Evolutionary conservation across 1,140 invertebrate species (phyloP).

Genomic region (Temnothorax nylanderi): DNA sequence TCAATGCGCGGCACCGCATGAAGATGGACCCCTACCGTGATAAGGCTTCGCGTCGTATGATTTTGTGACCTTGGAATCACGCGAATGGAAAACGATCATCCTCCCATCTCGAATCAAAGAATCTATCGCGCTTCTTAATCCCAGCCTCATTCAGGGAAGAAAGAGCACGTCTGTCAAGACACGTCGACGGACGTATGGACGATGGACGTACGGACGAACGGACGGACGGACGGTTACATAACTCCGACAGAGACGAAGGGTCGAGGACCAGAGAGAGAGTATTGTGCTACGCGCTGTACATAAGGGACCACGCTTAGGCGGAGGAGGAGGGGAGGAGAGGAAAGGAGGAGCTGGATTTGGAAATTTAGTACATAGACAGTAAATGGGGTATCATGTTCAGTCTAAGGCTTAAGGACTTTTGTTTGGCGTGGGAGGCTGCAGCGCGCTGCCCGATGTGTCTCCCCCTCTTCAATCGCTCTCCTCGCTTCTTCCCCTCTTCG

Average conservation of each 20-base stretch:
- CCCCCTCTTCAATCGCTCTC: conserved; percentile 46
- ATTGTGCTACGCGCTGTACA: conserved; percentile 49
- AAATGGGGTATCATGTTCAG: conserved; percentile 86
- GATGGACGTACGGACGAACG: conserved; percentile 5
- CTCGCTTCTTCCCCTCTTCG: not conserved
- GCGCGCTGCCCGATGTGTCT: conserved; percentile 70
- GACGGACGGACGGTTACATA: conserved; percentile 73
- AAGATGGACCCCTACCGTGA: not conserved
- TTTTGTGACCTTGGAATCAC: conserved; percentile 16
- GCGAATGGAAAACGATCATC: conserved; percentile 27
- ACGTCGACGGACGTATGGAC: conserved; percentile 49
- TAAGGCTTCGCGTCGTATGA: conserved; percentile 3
- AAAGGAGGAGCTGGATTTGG: conserved; percentile 76
- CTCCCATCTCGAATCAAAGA: conserved; percentile 67
- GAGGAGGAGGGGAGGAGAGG: not conserved
- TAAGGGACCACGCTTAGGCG: conserved; percentile 40
- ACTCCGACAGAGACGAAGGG: conserved; percentile 61
- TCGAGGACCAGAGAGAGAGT: not conserved
- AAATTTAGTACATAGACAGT: conserved; percentile 84
- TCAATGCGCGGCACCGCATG: no score
- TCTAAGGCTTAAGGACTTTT: conserved; percentile 85
- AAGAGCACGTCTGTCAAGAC: conserved; percentile 62
- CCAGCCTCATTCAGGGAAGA: conserved; percentile 63
- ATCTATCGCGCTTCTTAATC: conserved; percentile 71
- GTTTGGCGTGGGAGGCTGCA: conserved; percentile 85